These are phyloP conservation scores for Microcebus murinus DNA, from an alignment of 2,113 vertebrate species.

Conservation along the genomic window DNA sequence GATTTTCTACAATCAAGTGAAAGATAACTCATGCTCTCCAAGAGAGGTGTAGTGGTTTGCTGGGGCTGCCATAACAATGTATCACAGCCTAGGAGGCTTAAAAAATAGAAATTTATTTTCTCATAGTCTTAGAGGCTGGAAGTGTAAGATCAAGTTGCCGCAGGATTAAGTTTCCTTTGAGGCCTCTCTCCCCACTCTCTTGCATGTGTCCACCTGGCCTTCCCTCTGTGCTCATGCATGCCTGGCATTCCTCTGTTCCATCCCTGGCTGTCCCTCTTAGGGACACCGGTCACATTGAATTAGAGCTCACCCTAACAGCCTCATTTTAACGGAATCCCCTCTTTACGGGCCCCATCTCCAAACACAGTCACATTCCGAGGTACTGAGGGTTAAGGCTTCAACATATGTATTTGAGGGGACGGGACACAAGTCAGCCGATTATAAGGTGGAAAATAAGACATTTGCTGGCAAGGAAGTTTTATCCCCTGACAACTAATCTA, in stretches of 20 bases:
- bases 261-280: not conserved
- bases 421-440: not conserved
- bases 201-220: not conserved
- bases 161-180: not conserved
- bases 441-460: not conserved
- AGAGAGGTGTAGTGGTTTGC: not conserved
- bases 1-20: not conserved
- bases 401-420: fast-evolving
- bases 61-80: not conserved
- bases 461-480: not conserved
- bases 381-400: not conserved
- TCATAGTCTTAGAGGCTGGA: not conserved
- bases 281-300: not conserved
- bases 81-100: not conserved
- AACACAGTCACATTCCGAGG: not conserved
- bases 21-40: not conserved
- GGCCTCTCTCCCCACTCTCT: not conserved
- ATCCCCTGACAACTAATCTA: not conserved
- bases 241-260: not conserved
- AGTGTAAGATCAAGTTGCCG: not conserved
- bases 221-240: fast-evolving
- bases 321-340: not conserved
- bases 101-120: not conserved
- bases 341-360: not conserved
- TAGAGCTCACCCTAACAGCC: not conserved